These are phyloP conservation scores for Calycopis cecrops DNA, from an alignment of 1,140 invertebrate genomes.

Conservation along the genomic window DNA sequence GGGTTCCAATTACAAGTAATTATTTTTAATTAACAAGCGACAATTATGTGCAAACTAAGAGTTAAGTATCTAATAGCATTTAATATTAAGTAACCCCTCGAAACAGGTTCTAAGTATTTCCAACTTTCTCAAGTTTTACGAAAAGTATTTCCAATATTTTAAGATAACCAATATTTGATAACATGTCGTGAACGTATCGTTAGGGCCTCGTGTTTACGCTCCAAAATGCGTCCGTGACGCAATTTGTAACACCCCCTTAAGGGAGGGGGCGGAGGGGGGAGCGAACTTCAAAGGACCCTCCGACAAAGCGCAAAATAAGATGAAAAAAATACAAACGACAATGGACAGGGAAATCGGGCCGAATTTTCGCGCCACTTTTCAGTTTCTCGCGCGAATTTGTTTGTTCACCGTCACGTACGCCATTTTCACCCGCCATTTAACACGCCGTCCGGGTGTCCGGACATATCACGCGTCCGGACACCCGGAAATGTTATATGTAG, in stretches of 20 bases:
- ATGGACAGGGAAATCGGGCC: slow-evolving; percentile 64
- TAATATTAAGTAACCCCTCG: no score
- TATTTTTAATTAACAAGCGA: no score
- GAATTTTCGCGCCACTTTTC: slow-evolving; percentile 46
- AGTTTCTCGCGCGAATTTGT: slow-evolving; percentile 41
- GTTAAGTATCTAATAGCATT: no score
- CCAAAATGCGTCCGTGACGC: slow-evolving; percentile 57
- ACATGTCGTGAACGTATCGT: slow-evolving; percentile 28
- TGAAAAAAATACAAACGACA: slow-evolving; percentile 69
- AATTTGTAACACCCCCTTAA: slow-evolving; percentile 62
- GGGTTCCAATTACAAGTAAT: no score
- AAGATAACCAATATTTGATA: slow-evolving; percentile 6
- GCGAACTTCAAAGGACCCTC: slow-evolving; percentile 64
- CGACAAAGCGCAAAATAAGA: slow-evolving; percentile 73
- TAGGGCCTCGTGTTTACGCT: slow-evolving; percentile 51
- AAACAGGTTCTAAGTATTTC: no score
- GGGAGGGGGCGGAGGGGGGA: slow-evolving; percentile 32
- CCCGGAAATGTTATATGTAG: no score
- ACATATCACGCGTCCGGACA: no score
- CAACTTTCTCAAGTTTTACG: no score
- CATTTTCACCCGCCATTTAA: slow-evolving; percentile 12
- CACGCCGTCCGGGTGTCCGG: neutral
- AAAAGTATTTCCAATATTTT: no score
- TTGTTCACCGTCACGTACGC: slow-evolving; percentile 1
- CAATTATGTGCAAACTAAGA: no score